Percentiles rank a stretch among this genome's conserved stretches.
Evolutionary conservation across 2,888 invertebrate species (phyloP).

Genomic region (Eupithecia subumbrata): DNA sequence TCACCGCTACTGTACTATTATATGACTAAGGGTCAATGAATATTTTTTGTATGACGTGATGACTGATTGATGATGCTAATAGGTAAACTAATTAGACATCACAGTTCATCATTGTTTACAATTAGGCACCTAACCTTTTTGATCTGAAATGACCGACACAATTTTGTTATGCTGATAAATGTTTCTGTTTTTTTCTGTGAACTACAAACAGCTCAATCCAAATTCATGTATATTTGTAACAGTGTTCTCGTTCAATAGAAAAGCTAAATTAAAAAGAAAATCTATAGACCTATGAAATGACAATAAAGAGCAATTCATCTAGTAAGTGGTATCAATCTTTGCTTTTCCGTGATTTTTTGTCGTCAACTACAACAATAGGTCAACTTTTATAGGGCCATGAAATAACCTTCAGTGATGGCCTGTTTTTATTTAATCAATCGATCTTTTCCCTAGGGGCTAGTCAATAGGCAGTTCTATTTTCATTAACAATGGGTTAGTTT

Average conservation of each 20-base stretch:
- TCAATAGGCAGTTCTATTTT: not conserved
- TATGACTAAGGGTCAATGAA: not conserved
- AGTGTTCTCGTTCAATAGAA: not conserved
- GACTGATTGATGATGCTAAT: not conserved
- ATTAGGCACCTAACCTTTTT: not conserved
- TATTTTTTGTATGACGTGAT: not conserved
- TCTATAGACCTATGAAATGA: not conserved
- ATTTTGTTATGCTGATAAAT: not conserved
- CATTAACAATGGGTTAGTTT: not conserved
- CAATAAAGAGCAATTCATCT: not conserved
- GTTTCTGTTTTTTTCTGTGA: not conserved
- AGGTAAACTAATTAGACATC: not conserved
- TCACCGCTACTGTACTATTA: not conserved
- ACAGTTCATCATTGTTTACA: not conserved
- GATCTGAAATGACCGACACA: not conserved
- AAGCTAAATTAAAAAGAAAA: not conserved
- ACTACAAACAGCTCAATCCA: too few species aligned
- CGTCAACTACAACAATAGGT: not conserved
- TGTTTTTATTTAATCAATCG: not conserved
- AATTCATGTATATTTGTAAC: not conserved
- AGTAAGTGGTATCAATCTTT: not conserved
- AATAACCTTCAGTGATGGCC: not conserved
- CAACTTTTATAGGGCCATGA: not conserved
- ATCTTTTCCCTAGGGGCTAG: not conserved
- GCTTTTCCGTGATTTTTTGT: not conserved